These are phyloP conservation scores for Crepidodera aurea DNA, from an alignment of 2,888 invertebrate genomes.

Conservation along the genomic window DNA sequence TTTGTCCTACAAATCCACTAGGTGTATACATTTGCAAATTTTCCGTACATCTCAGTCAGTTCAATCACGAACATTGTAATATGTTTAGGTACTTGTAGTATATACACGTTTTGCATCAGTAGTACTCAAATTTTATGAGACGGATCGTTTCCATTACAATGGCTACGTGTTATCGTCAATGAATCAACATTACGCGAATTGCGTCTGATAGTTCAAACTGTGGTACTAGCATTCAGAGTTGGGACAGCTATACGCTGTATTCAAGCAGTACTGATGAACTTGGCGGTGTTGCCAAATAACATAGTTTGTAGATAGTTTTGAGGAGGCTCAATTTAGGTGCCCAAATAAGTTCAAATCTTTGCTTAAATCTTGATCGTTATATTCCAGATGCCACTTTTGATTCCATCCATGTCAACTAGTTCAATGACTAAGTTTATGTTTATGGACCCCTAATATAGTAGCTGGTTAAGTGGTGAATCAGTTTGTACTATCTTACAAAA, in stretches of 20 bases:
- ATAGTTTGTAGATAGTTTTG: neutral
- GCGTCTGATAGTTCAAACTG: conserved; percentile 7
- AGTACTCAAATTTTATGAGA: conserved; percentile 13
- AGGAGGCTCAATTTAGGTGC: too few relatives aligned
- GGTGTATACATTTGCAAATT: neutral
- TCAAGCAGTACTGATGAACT: conserved; percentile 9
- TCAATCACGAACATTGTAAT: conserved; percentile 9
- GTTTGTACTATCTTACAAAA: too few relatives aligned
- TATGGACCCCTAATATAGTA: too few relatives aligned
- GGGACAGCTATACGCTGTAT: conserved; percentile 2
- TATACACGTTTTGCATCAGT: conserved; percentile 5
- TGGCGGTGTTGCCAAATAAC: neutral
- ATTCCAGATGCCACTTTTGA: too few relatives aligned
- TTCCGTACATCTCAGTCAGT: neutral
- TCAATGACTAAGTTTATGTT: too few relatives aligned
- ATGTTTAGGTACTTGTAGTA: neutral
- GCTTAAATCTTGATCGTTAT: too few relatives aligned
- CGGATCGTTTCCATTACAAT: conserved; percentile 20
- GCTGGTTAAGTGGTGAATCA: too few relatives aligned
- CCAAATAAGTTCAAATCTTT: too few relatives aligned
- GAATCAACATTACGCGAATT: conserved; percentile 26
- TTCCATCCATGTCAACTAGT: too few relatives aligned
- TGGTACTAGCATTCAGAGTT: conserved; percentile 32
- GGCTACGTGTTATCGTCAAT: conserved; percentile 11
- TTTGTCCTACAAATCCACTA: too few relatives aligned